These are phyloP conservation scores for Cosmopolites sordidus DNA, from an alignment of 2,888 invertebrate species.

Conservation along the genomic window DNA sequence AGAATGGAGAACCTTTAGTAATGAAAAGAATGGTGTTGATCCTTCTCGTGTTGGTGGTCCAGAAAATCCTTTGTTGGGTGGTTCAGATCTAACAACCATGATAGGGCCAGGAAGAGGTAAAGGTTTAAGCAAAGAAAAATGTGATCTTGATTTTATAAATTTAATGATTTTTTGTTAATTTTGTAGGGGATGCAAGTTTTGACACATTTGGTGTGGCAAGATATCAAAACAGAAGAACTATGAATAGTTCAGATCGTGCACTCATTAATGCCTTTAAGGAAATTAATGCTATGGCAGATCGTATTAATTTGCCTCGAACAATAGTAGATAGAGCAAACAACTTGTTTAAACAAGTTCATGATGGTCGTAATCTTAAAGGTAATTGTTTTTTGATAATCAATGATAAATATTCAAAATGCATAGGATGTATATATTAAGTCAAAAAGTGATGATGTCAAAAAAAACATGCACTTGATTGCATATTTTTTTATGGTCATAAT, in stretches of 20 bases:
- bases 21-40: slow-evolving; percentile 94
- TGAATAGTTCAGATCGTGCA: slow-evolving; percentile 93
- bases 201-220: slow-evolving; percentile 80
- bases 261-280: slow-evolving; percentile 94
- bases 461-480: too few relatives aligned
- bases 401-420: too few relatives aligned
- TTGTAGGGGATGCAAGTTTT: slow-evolving; percentile 71
- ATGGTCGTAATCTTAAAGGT: slow-evolving; percentile 92
- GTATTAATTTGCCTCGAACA: slow-evolving; percentile 93
- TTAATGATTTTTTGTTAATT: neutral
- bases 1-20: slow-evolving; percentile 99
- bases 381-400: too few relatives aligned
- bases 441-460: too few relatives aligned
- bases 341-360: slow-evolving; percentile 97
- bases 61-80: slow-evolving; percentile 93
- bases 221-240: slow-evolving; percentile 70
- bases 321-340: slow-evolving; percentile 96
- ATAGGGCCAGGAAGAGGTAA: slow-evolving; percentile 66
- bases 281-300: slow-evolving; percentile 96
- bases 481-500: too few relatives aligned
- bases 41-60: slow-evolving; percentile 99
- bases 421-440: too few relatives aligned
- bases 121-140: neutral
- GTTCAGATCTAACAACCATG: slow-evolving; percentile 94
- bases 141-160: neutral